Evolutionary conservation across 2,888 invertebrate genomes (phyloP).

Genomic region (Lydus trimaculatus): DNA sequence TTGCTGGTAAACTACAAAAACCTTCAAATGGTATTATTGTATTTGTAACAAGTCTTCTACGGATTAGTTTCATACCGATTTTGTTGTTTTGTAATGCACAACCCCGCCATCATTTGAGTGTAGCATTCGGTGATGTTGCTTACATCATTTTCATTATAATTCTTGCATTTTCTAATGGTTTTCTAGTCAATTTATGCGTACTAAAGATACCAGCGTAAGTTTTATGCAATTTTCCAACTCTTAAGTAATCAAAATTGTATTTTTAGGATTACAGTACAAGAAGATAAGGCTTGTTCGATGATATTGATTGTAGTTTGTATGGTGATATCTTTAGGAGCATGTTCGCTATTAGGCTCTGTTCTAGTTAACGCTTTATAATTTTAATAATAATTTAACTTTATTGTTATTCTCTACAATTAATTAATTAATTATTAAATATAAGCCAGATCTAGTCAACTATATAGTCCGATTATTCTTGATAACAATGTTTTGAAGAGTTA

Average conservation of each 20-base stretch:
- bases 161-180: constrained; percentile 22
- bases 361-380: constrained; percentile 13
- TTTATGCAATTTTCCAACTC: background rate
- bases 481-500: background rate
- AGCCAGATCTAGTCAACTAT: background rate
- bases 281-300: constrained; percentile 5
- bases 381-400: constrained; percentile 7
- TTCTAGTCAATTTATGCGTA: constrained; percentile 18
- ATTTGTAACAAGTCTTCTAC: background rate
- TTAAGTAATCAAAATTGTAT: background rate
- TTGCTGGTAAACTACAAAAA: constrained; percentile 22
- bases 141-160: constrained; percentile 23
- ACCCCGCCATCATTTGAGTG: constrained; percentile 21
- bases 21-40: constrained; percentile 17
- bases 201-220: constrained; percentile 18
- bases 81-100: constrained; percentile 25
- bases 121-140: constrained; percentile 19
- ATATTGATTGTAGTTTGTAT: constrained; percentile 9
- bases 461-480: background rate
- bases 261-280: constrained; percentile 4
- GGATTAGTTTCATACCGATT: constrained; percentile 19
- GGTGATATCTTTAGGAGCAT: constrained; percentile 5
- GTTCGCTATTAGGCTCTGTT: background rate
- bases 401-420: background rate
- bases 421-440: background rate